These are phyloP conservation scores for Diplogasteroides magnus DNA, from an alignment of 1,140 invertebrate genomes.

Conservation along the genomic window DNA sequence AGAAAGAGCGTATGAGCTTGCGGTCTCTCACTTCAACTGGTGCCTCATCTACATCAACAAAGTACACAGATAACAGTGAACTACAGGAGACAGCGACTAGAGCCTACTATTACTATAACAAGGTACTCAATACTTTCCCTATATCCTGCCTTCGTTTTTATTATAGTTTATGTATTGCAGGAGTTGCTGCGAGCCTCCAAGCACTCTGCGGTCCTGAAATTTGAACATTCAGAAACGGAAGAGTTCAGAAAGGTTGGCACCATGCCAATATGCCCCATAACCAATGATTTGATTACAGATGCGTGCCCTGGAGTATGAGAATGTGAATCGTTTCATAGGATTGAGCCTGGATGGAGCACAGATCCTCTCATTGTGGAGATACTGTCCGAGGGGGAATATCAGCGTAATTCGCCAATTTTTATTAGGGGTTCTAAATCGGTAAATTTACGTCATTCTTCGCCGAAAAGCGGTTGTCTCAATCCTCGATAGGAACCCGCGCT, in stretches of 20 bases:
- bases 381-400: constrained; percentile 18
- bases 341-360: constrained; percentile 35
- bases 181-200: neutral
- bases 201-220: neutral
- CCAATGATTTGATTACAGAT: constrained; percentile 4
- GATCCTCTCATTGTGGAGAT: constrained; percentile 24
- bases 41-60: constrained; percentile 6
- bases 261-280: constrained; percentile 11
- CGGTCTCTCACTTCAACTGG: constrained; percentile 4
- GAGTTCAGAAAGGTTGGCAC: constrained; percentile 25
- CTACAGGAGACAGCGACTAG: constrained; percentile 32
- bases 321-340: constrained; percentile 39
- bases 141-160: too few relatives aligned
- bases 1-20: constrained; percentile 17
- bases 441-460: too few relatives aligned
- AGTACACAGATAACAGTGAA: constrained; percentile 32
- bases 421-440: too few relatives aligned
- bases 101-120: constrained; percentile 36
- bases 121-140: constrained; percentile 1
- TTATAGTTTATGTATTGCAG: too few relatives aligned
- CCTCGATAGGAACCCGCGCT: too few relatives aligned
- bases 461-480: too few relatives aligned
- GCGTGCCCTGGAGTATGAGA: constrained; percentile 41
- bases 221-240: constrained; percentile 33
- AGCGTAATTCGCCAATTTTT: too few relatives aligned